These are phyloP conservation scores for Serilophus lunatus DNA, from an alignment of 2,113 vertebrate species.

Conservation along the genomic window DNA sequence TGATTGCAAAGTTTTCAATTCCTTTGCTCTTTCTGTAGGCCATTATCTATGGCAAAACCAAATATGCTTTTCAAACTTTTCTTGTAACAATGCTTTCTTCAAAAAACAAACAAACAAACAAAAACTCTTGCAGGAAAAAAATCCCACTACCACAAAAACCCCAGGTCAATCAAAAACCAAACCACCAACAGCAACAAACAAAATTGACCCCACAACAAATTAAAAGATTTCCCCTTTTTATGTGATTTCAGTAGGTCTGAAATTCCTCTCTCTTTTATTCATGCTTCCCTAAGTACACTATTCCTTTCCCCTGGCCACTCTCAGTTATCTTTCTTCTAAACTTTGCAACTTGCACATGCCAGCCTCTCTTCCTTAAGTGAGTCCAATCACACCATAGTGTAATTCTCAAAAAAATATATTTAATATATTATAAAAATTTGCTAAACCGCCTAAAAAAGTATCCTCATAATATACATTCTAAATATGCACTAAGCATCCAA, in stretches of 20 bases:
- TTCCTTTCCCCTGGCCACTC: background rate
- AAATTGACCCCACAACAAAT: fast-evolving
- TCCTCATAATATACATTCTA: background rate
- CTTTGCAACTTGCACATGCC: background rate
- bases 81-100: background rate
- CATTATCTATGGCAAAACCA: background rate
- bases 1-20: background rate
- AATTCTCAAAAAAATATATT: background rate
- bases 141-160: fast-evolving
- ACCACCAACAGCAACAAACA: background rate
- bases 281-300: fast-evolving
- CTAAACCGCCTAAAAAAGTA: background rate
- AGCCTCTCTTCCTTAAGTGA: background rate
- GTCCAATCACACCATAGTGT: fast-evolving
- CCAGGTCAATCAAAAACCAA: too few species aligned
- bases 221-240: background rate
- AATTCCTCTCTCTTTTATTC: background rate
- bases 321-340: background rate
- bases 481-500: background rate
- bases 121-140: background rate
- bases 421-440: background rate
- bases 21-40: background rate
- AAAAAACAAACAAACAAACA: background rate
- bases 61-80: background rate
- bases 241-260: background rate